Conservation (phyloP, 2,113 vertebrate genomes). For the Neoarius graeffei region DNA sequence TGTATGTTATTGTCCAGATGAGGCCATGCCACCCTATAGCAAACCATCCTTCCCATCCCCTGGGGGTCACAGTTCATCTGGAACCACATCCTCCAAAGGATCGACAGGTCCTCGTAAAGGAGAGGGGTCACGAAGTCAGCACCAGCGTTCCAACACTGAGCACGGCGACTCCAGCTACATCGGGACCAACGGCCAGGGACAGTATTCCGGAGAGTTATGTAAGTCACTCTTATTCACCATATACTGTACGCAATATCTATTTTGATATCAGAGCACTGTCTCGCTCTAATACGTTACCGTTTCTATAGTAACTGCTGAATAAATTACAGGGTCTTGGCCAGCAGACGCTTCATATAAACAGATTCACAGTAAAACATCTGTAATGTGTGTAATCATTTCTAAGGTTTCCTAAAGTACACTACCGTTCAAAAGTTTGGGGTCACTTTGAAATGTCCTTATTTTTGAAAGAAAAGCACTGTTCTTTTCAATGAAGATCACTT, state of each 20-base stretch:
- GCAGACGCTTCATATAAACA: not conserved
- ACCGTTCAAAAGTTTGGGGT: too few species aligned
- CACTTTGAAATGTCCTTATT: too few species aligned
- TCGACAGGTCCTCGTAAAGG: conserved; percentile 92
- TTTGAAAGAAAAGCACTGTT: too few species aligned
- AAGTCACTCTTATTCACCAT: conserved; percentile 63
- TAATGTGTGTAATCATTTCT: not conserved
- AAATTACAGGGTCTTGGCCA: not conserved
- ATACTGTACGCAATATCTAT: too few species aligned
- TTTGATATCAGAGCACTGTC: not conserved
- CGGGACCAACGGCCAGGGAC: conserved; percentile 89
- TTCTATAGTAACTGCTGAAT: not conserved
- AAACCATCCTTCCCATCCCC: conserved; percentile 96
- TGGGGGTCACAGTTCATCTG: conserved; percentile 93
- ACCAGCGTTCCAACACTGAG: conserved; percentile 85
- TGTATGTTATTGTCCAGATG: conserved; percentile 76
- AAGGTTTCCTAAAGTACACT: not conserved
- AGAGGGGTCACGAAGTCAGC: conserved; percentile 76
- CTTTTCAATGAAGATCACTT: too few species aligned
- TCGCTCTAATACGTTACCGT: not conserved
- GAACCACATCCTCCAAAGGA: conserved; percentile 95
- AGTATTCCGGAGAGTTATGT: conserved; percentile 97
- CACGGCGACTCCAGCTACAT: conserved; percentile 86
- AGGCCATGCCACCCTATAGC: conserved; percentile 90
- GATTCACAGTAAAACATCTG: not conserved